Percentiles rank a stretch among this genome's conserved stretches.
Evolutionary conservation across 2,888 invertebrate species (phyloP).

Genomic region (Trilocha varians): DNA sequence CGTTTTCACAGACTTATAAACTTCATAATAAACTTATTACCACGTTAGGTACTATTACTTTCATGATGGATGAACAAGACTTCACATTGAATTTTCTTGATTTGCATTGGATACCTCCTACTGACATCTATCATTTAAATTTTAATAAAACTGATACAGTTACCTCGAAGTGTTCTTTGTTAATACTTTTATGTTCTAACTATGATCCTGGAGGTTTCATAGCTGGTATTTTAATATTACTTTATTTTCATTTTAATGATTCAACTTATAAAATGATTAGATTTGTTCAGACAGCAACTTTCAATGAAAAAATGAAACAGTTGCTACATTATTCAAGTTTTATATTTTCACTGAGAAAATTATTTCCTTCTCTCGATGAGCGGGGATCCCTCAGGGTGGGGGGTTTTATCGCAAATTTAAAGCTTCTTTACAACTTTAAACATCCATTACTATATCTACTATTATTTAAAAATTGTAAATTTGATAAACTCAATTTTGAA

Average conservation of each 20-base stretch:
- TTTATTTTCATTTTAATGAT: background rate
- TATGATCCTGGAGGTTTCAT: slow-evolving; percentile 1
- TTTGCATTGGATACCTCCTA: background rate
- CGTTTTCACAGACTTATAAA: background rate
- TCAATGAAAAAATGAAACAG: slow-evolving; percentile 2
- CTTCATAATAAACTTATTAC: background rate
- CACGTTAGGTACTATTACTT: background rate
- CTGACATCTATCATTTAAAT: background rate
- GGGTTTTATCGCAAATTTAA: slow-evolving; percentile 1
- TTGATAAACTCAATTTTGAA: slow-evolving; percentile 2
- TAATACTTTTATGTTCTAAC: background rate
- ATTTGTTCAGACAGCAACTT: slow-evolving; percentile 3
- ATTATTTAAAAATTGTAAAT: slow-evolving; percentile 1
- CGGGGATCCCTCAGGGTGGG: slow-evolving; percentile 8
- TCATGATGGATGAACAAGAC: too few species aligned
- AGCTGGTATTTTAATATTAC: background rate
- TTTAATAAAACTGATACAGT: background rate
- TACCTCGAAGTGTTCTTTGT: background rate
- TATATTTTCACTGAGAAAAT: background rate
- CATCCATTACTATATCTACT: slow-evolving; percentile 1
- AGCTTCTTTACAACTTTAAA: background rate
- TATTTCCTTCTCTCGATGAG: slow-evolving; percentile 2
- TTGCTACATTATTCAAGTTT: background rate
- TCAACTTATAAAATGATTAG: background rate
- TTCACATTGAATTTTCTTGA: too few species aligned